A percentile compares a stretch with the other conserved stretches of the same genome.
phyloP scores from a whole-genome alignment of 2,113 vertebrate species.

The Apteryx owenii region DNA sequence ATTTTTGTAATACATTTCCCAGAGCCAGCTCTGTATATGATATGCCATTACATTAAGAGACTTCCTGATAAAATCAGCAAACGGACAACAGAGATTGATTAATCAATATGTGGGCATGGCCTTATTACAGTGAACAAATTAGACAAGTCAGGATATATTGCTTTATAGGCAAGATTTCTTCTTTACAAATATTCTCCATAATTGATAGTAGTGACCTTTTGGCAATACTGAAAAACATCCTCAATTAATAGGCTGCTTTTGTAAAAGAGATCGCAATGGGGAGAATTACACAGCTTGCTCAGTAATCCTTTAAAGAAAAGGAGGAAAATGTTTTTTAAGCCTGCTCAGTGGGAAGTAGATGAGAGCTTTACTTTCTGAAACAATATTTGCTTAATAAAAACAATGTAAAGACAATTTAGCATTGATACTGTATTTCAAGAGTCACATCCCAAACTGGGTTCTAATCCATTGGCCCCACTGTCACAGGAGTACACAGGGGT shows the following conservation, averaged over 20 bases:
- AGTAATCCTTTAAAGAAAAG: not conserved
- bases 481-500: not conserved
- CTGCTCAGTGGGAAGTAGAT: not conserved
- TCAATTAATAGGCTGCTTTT: conserved; percentile 63
- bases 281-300: not conserved
- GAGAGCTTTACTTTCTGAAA: conserved; percentile 21
- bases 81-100: conserved; percentile 73
- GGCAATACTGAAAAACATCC: conserved; percentile 62
- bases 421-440: not conserved
- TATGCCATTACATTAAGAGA: conserved; percentile 71
- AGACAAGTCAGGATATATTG: conserved; percentile 70
- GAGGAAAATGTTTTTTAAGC: conserved; percentile 7
- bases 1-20: conserved; percentile 55
- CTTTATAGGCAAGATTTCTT: conserved; percentile 75
- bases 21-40: conserved; percentile 27
- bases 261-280: conserved; percentile 23
- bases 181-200: conserved; percentile 67
- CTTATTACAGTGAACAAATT: conserved; percentile 82
- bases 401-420: not conserved
- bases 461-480: not conserved
- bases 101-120: conserved; percentile 78
- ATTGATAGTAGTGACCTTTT: conserved; percentile 77
- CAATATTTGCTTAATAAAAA: conserved; percentile 12
- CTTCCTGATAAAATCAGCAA: conserved; percentile 68
- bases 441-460: not conserved